phyloP scores from a whole-genome alignment of 2,888 invertebrate genomes.

The Dendrolimus pini region DNA sequence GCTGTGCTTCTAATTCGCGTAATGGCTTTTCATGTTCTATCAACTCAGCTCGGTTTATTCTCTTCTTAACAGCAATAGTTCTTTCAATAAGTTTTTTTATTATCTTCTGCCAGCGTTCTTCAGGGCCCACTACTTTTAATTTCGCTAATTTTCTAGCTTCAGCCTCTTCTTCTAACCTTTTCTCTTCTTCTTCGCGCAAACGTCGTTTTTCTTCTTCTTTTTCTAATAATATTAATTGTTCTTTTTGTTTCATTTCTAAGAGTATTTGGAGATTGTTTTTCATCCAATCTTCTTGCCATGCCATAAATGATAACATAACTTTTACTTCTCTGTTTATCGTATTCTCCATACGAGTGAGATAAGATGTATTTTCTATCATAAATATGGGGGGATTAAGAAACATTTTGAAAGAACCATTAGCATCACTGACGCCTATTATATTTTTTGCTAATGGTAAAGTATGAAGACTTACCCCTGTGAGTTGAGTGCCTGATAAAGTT shows the following conservation, averaged over 20 bases:
- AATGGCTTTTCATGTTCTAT: slow-evolving; percentile 78
- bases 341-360: slow-evolving; percentile 51
- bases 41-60: slow-evolving; percentile 76
- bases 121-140: slow-evolving; percentile 53
- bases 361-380: slow-evolving; percentile 54
- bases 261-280: slow-evolving; percentile 51
- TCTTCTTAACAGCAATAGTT: slow-evolving; percentile 79
- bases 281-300: slow-evolving; percentile 80
- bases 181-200: slow-evolving; percentile 56
- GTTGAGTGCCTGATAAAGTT: slow-evolving; percentile 79
- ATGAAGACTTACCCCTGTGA: slow-evolving; percentile 80
- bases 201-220: slow-evolving; percentile 59
- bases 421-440: slow-evolving; percentile 81
- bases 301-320: slow-evolving; percentile 64
- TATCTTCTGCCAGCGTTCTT: slow-evolving; percentile 78
- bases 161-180: slow-evolving; percentile 64
- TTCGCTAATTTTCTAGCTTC: slow-evolving; percentile 63
- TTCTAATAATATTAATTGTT: slow-evolving; percentile 54
- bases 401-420: slow-evolving; percentile 81
- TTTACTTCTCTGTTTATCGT: slow-evolving; percentile 73
- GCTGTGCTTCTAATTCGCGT: slow-evolving; percentile 75
- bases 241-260: slow-evolving; percentile 54
- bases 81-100: slow-evolving; percentile 80
- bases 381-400: slow-evolving; percentile 76
- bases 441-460: slow-evolving; percentile 73